These are phyloP conservation scores for Plectrocnemia conspersa DNA, from an alignment of 1,140 invertebrate genomes.

Conservation along the genomic window DNA sequence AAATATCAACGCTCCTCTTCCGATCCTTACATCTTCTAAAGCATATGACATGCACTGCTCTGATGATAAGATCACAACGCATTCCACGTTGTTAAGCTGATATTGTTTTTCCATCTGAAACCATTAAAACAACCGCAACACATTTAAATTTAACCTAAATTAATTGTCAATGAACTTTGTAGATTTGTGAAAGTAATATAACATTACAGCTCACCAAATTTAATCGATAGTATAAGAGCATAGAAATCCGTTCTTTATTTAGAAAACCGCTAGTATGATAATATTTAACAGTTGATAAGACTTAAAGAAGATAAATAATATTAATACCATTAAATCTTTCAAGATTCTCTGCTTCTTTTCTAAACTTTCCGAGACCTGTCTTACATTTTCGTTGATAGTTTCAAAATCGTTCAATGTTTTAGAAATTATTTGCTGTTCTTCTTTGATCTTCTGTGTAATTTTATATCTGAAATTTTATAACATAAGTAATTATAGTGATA, in stretches of 20 bases:
- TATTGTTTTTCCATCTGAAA: conserved; percentile 28
- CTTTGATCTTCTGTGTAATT: conserved; percentile 26
- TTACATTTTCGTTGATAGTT: conserved; percentile 13
- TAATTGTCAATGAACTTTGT: too few species aligned
- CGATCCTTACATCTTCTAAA: conserved; percentile 10
- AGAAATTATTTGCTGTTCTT: conserved; percentile 22
- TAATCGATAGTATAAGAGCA: neutral
- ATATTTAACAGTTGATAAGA: too few species aligned
- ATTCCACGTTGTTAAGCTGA: conserved; percentile 25
- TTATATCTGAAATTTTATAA: conserved; percentile 13
- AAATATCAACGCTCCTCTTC: conserved; percentile 18
- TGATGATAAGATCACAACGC: conserved; percentile 21
- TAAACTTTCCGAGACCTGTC: conserved; percentile 6
- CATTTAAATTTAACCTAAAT: too few species aligned
- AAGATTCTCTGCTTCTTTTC: conserved; percentile 21
- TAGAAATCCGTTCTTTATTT: too few species aligned
- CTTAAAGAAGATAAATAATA: too few species aligned
- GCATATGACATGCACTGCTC: conserved; percentile 21
- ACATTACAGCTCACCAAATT: too few species aligned
- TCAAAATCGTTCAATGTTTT: conserved; percentile 16
- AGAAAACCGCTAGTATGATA: too few species aligned
- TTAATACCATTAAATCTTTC: conserved; percentile 24
- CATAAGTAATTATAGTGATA: neutral
- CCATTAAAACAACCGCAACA: too few species aligned
- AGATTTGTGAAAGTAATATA: too few species aligned